Percentiles rank a stretch among this genome's conserved stretches.
Conservation (phyloP, 1,140 invertebrate genomes). For the Lycorma delicatula region DNA sequence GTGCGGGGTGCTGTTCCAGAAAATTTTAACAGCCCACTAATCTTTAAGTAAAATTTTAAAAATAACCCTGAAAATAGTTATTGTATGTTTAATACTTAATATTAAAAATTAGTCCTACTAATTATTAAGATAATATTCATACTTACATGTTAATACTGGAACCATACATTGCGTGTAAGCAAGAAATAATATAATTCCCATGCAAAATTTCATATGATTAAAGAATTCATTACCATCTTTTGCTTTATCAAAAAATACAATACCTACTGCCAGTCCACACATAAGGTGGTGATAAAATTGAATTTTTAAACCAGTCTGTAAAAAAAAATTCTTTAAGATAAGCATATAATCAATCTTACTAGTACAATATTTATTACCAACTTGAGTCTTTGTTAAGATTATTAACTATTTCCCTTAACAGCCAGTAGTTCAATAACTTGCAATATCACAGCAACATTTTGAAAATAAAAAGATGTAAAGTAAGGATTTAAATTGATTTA, state of each 20-base stretch:
- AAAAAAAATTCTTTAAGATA: constrained; percentile 21
- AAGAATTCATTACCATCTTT: constrained; percentile 54
- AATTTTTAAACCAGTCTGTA: constrained; percentile 43
- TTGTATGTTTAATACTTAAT: too few relatives aligned
- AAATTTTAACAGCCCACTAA: too few relatives aligned
- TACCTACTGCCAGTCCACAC: constrained; percentile 45
- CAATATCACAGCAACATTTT: background rate
- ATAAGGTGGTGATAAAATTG: constrained; percentile 49
- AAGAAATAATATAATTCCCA: constrained; percentile 52
- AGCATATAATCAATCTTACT: constrained; percentile 16
- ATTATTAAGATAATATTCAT: background rate
- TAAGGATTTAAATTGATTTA: too few relatives aligned
- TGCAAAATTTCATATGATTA: constrained; percentile 55
- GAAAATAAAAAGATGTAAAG: too few relatives aligned
- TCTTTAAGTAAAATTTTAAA: too few relatives aligned
- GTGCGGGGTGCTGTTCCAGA: too few relatives aligned
- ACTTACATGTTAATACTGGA: constrained; percentile 40
- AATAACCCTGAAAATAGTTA: too few relatives aligned
- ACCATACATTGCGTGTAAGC: constrained; percentile 57
- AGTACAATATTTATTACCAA: too few relatives aligned
- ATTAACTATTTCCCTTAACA: too few relatives aligned
- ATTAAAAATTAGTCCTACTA: background rate
- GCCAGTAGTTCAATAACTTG: too few relatives aligned
- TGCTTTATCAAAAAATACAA: constrained; percentile 49
- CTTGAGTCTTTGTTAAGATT: too few relatives aligned